Percentiles rank a stretch among this genome's conserved stretches.
Evolutionary conservation across 2,888 invertebrate species (phyloP).

Genomic region (Globia sparganii): DNA sequence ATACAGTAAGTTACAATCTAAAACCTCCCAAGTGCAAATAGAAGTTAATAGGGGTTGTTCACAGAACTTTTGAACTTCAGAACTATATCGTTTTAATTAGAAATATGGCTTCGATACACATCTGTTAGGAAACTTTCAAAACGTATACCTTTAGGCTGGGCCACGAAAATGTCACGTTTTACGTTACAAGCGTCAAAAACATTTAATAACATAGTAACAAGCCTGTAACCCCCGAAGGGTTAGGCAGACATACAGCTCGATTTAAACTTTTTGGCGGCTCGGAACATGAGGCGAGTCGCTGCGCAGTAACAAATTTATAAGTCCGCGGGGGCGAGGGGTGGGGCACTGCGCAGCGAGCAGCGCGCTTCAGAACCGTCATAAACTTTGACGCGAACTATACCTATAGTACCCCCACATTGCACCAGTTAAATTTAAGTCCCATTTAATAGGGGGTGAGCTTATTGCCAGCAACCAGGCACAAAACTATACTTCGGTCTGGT

Average conservation of each 20-base stretch:
- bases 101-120: conserved; percentile 49
- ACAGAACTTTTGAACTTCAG: conserved; percentile 36
- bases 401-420: background rate
- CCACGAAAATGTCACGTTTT: background rate
- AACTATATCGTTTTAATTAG: conserved; percentile 53
- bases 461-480: background rate
- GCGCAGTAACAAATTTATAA: no score
- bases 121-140: conserved; percentile 28
- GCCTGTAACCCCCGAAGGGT: background rate
- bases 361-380: no score
- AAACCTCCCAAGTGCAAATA: conserved; percentile 51
- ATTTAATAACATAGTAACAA: background rate
- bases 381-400: no score
- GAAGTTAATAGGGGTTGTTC: conserved; percentile 39
- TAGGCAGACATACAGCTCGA: background rate
- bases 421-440: background rate
- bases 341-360: no score
- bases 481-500: background rate
- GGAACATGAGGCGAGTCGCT: no score
- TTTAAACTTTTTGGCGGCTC: no score
- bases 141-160: background rate
- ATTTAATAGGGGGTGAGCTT: background rate
- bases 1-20: conserved; percentile 30
- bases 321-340: no score
- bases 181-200: background rate